These are phyloP conservation scores for Cephus rjabovi DNA, from an alignment of 2,888 invertebrate genomes.

Conservation along the genomic window DNA sequence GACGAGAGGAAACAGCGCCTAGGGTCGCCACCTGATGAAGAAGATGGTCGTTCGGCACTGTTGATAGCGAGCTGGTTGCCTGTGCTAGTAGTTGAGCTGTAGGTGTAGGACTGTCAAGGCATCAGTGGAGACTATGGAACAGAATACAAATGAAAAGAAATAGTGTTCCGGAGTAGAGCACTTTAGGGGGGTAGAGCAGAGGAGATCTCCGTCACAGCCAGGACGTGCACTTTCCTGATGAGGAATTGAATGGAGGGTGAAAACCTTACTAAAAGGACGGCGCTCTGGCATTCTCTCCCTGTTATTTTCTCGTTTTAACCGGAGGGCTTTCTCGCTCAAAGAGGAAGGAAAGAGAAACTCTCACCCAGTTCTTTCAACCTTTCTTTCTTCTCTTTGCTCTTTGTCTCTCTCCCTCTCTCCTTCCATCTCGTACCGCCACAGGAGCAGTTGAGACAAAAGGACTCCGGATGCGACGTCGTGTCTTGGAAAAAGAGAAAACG, in stretches of 20 bases:
- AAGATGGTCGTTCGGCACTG: background rate
- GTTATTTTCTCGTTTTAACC: slow-evolving; percentile 40
- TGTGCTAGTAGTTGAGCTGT: background rate
- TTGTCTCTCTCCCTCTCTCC: background rate
- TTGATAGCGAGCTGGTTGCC: background rate
- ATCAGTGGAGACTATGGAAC: slow-evolving; percentile 10
- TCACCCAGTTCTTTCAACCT: slow-evolving; percentile 7
- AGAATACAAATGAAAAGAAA: slow-evolving; percentile 39
- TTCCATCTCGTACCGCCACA: background rate
- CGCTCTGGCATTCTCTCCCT: slow-evolving; percentile 36
- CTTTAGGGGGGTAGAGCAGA: slow-evolving; percentile 30
- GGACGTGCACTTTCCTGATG: slow-evolving; percentile 45
- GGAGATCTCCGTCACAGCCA: slow-evolving; percentile 25
- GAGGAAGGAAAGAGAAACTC: slow-evolving; percentile 11
- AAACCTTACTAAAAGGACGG: slow-evolving; percentile 32
- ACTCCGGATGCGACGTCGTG: background rate
- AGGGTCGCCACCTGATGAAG: background rate
- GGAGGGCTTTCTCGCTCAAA: slow-evolving; percentile 25
- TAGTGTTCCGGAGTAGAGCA: slow-evolving; percentile 33
- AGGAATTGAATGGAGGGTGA: slow-evolving; percentile 48
- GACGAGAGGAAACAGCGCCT: slow-evolving; percentile 11
- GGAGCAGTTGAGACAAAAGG: background rate
- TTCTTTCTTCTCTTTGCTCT: slow-evolving; percentile 7
- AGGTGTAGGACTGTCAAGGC: background rate
- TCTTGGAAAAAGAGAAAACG: background rate